A percentile compares a stretch with the other conserved stretches of the same genome.
These are phyloP conservation scores for Eupithecia abbreviata DNA, from an alignment of 2,888 invertebrate species.

Conservation along the genomic window DNA sequence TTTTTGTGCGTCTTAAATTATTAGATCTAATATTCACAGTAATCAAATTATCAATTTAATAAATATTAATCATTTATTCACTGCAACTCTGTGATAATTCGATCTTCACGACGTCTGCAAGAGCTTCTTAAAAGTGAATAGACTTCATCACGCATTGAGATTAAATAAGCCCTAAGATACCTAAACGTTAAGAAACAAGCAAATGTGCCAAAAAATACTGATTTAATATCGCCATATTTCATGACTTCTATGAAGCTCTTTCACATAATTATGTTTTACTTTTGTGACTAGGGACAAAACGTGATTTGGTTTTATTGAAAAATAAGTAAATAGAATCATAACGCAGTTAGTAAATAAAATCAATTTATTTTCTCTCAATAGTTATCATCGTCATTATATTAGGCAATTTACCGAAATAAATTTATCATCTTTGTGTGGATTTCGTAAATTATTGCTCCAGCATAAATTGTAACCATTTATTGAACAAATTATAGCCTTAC, in stretches of 20 bases:
- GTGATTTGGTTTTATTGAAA: not conserved
- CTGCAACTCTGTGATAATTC: slow-evolving; percentile 43
- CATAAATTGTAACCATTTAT: slow-evolving; percentile 3
- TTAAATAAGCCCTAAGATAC: slow-evolving; percentile 18
- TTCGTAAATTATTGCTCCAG: slow-evolving; percentile 2
- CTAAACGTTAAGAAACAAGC: slow-evolving; percentile 27
- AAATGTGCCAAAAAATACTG: slow-evolving; percentile 46
- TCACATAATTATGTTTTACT: slow-evolving; percentile 13
- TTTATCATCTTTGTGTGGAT: slow-evolving; percentile 1
- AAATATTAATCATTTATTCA: slow-evolving; percentile 12
- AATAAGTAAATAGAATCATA: not conserved
- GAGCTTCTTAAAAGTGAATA: slow-evolving; percentile 36
- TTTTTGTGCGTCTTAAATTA: slow-evolving; percentile 7
- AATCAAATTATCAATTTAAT: not conserved
- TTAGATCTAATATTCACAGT: not conserved
- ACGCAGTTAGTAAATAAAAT: not conserved
- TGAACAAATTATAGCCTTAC: slow-evolving; percentile 37
- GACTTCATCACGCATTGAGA: slow-evolving; percentile 9
- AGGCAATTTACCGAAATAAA: not conserved
- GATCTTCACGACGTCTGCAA: slow-evolving; percentile 39
- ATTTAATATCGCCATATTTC: slow-evolving; percentile 2
- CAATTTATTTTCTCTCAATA: not conserved
- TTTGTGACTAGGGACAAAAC: slow-evolving; percentile 17
- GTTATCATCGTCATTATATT: not conserved
- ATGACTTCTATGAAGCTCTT: slow-evolving; percentile 25